Conservation (phyloP, 2,888 invertebrate genomes). For the Pteria penguin region DNA sequence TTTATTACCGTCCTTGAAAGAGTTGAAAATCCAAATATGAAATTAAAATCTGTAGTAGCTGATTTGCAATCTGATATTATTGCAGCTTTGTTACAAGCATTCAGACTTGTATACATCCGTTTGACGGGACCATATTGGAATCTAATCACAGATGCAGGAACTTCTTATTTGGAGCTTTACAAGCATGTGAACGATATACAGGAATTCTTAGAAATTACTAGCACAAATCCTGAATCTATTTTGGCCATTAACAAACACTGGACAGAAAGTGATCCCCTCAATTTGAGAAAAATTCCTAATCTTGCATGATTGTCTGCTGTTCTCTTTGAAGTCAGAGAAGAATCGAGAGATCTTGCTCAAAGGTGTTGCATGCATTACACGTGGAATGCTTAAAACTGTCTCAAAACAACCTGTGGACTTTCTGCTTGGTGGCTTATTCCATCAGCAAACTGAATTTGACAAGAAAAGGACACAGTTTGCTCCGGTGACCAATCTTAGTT, state of each 20-base stretch:
- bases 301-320: not conserved
- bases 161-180: slow-evolving; percentile 43
- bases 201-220: slow-evolving; percentile 15
- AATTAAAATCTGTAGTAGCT: slow-evolving; percentile 34
- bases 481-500: not conserved
- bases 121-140: slow-evolving; percentile 53
- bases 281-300: slow-evolving; percentile 3
- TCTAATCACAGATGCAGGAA: slow-evolving; percentile 18
- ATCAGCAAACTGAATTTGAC: not conserved
- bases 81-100: slow-evolving; percentile 29
- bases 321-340: slow-evolving; percentile 7
- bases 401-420: slow-evolving; percentile 48
- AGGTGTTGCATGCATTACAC: slow-evolving; percentile 4
- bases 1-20: slow-evolving; percentile 33
- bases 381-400: slow-evolving; percentile 28
- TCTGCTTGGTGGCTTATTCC: slow-evolving; percentile 39
- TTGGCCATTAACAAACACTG: not conserved
- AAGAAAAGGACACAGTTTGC: slow-evolving; percentile 36
- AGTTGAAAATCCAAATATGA: slow-evolving; percentile 43
- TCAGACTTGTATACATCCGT: slow-evolving; percentile 39
- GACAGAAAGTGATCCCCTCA: not conserved
- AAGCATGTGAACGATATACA: slow-evolving; percentile 14
- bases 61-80: slow-evolving; percentile 32
- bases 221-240: not conserved
- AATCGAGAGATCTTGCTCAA: slow-evolving; percentile 13